Base-by-base conservation (phyloP, 2,888 invertebrate species). In the Volucella inflata region DNA sequence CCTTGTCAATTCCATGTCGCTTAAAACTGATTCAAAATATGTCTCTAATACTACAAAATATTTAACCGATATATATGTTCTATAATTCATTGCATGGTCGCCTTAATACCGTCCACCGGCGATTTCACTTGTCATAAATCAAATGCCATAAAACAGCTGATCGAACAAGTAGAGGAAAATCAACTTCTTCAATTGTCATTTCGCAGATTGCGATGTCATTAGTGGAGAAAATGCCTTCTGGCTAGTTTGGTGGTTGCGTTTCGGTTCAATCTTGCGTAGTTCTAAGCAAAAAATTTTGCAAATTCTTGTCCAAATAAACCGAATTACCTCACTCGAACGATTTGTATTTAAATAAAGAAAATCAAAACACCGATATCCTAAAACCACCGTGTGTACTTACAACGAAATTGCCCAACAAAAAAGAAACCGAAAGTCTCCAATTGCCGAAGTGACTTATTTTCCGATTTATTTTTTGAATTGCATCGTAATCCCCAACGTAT, bases 101-200 rank as follows among this genome's bases (percentile, higher is more conserved):
- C n/a, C 85, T 42, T 64, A 81, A 65, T 0, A 0, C 38, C n/a
- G 76, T 77, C 85, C 81, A 85, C 30, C 30, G 38, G 8, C 12
- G 21, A 67, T 53, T 44, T 12, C 38, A 50, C 62, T 36, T 72
- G 76, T 60, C 81, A 85, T 77, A 76, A 81, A 76, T 57, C 36
- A 75, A 67, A 48, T 12, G 77, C 62, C 77, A 78, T 30, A 75
- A 21, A 70, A 11, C 84, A 84, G 84, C 84, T 84, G 84, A 40
- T n/a, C 10, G 6, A 10, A 36, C 2, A 40, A 78, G 70, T 62
- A 11, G 68, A 38, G 75, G 3, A 57, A 65, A 65, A n/a, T 17
- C 12, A 8, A 48, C 55, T 17, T 9, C 55, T 40, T 3, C 46
- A 62, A 12, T 53, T 80, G 48, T 65, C 64, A 53, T 40, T 55